These are phyloP conservation scores for Pycnomerus fuliginosus DNA, from an alignment of 2,888 invertebrate genomes.

Conservation along the genomic window DNA sequence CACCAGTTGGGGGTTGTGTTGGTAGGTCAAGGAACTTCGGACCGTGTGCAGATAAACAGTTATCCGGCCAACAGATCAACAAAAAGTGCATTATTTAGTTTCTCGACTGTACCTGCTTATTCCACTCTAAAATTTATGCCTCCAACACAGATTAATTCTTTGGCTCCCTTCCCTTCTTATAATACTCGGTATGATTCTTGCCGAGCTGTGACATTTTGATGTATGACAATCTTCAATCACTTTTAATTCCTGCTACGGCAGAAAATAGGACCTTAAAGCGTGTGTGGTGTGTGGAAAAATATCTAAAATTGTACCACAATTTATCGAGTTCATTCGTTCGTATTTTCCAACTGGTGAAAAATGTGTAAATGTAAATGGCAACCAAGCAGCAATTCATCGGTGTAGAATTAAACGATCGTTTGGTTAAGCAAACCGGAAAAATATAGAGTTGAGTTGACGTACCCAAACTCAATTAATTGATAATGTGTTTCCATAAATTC, in stretches of 20 bases:
- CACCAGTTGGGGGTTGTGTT: too few relatives aligned
- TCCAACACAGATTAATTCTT: too few relatives aligned
- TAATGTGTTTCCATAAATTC: slow-evolving; percentile 41
- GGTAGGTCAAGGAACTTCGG: too few relatives aligned
- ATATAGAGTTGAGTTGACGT: slow-evolving; percentile 16
- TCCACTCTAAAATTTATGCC: too few relatives aligned
- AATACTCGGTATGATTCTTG: neutral
- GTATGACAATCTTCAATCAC: neutral
- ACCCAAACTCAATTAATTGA: slow-evolving; percentile 41
- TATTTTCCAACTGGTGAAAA: slow-evolving; percentile 26
- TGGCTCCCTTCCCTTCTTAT: neutral
- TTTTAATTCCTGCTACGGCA: neutral
- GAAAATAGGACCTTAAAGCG: too few relatives aligned
- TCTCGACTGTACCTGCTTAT: too few relatives aligned
- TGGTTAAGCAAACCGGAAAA: slow-evolving; percentile 6
- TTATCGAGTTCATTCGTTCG: slow-evolving; percentile 3
- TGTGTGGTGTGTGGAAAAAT: too few relatives aligned
- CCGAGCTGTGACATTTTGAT: neutral
- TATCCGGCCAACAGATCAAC: too few relatives aligned
- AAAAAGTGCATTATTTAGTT: too few relatives aligned
- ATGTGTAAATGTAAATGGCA: slow-evolving; percentile 37
- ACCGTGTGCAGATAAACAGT: too few relatives aligned
- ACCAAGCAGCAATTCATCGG: slow-evolving; percentile 25
- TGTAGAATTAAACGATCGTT: slow-evolving; percentile 11
- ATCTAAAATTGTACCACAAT: slow-evolving; percentile 3